Conservation (phyloP, 2,888 invertebrate genomes). For the Strigamia transsilvanica region DNA sequence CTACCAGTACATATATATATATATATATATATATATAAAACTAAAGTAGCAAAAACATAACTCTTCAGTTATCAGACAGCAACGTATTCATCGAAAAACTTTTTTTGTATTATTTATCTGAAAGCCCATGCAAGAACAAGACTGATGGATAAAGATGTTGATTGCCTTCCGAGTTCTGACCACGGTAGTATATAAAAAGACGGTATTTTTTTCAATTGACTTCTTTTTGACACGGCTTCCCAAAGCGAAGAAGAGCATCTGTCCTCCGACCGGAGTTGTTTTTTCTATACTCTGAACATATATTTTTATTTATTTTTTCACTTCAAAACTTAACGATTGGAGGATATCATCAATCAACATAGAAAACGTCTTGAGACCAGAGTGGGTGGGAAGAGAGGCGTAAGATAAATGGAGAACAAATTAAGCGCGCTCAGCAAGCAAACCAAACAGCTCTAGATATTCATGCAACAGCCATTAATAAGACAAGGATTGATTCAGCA, state of each 20-base stretch:
- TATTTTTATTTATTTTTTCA: no score
- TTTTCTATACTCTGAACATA: no score
- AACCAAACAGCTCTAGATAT: conserved; percentile 44
- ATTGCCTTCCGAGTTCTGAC: conserved; percentile 11
- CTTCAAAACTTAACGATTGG: conserved; percentile 4
- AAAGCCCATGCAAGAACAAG: neutral
- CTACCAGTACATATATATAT: neutral
- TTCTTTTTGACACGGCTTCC: neutral
- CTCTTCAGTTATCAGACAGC: conserved; percentile 12
- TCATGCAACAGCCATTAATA: conserved; percentile 36
- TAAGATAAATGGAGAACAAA: conserved; percentile 45
- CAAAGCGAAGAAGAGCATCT: conserved; percentile 11
- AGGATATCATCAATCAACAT: conserved; percentile 38
- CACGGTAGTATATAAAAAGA: conserved; percentile 16
- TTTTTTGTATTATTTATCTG: conserved; percentile 21
- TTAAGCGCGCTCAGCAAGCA: conserved; percentile 40
- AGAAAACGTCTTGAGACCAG: conserved; percentile 7
- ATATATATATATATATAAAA: neutral
- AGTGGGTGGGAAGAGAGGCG: neutral
- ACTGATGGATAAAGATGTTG: conserved; percentile 42
- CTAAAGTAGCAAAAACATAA: conserved; percentile 10
- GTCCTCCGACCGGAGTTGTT: neutral
- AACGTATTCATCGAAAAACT: conserved; percentile 22
- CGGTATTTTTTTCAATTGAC: conserved; percentile 27
- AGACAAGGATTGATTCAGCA: conserved; percentile 29